A percentile compares a stretch with the other conserved stretches of the same genome.
phyloP scores from a whole-genome alignment of 2,113 vertebrate species.

The Burhinus oedicnemus region DNA sequence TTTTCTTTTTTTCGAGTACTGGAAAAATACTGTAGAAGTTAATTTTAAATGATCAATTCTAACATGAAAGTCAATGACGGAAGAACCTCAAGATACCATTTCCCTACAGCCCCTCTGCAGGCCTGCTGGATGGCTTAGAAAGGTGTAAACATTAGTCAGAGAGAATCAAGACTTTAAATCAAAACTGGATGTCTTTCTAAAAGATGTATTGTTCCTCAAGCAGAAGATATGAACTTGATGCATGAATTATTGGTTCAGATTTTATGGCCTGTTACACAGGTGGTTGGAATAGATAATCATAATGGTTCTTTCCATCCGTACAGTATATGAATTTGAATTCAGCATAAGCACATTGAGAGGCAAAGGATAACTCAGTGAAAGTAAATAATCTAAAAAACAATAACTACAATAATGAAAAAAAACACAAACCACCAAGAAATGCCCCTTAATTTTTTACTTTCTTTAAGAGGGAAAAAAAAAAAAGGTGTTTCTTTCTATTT shows the following conservation, averaged over 20 bases:
- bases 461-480: not conserved
- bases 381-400: not conserved
- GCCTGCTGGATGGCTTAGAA: not conserved
- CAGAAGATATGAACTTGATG: not conserved
- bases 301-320: not conserved
- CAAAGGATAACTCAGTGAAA: not conserved
- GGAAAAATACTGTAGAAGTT: not conserved
- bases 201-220: not conserved
- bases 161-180: constrained; percentile 6
- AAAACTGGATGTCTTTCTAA: not conserved
- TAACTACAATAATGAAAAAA: not conserved
- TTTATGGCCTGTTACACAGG: not conserved
- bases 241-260: not conserved
- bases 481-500: not conserved
- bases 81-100: not conserved
- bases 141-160: not conserved
- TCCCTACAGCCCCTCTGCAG: not conserved
- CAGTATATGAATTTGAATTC: not conserved
- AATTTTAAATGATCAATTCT: not conserved
- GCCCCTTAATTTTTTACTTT: not conserved
- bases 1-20: not conserved
- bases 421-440: not conserved
- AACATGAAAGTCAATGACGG: not conserved
- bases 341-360: not conserved
- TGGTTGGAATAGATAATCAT: not conserved